These are phyloP conservation scores for Phaedon cochleariae DNA, from an alignment of 2,888 invertebrate genomes.

Conservation along the genomic window DNA sequence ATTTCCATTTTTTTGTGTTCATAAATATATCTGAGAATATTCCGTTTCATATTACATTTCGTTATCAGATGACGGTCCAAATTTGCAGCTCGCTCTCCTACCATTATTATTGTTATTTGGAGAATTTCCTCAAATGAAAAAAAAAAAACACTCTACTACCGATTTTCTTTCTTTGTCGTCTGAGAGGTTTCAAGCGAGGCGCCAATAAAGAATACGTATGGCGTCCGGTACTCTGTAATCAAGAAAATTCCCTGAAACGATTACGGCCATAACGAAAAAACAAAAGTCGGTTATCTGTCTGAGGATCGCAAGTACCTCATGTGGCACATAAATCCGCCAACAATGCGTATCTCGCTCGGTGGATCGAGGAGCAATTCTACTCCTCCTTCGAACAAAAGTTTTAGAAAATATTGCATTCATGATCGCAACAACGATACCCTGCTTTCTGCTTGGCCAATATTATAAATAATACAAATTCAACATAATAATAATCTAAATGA, in stretches of 20 bases:
- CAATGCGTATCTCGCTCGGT: constrained; percentile 9
- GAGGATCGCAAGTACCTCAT: constrained; percentile 11
- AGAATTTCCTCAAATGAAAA: background rate
- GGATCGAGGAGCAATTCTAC: background rate
- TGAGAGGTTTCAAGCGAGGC: background rate
- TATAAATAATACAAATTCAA: no score
- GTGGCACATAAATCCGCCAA: constrained; percentile 11
- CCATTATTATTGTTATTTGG: background rate
- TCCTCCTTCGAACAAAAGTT: no score
- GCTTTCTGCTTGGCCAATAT: no score
- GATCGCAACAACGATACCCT: no score
- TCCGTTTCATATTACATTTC: no score
- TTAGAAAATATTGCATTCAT: no score
- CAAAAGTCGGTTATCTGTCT: constrained; percentile 15
- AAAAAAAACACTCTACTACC: background rate
- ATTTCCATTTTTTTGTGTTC: no score
- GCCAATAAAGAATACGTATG: constrained; percentile 1
- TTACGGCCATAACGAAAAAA: constrained; percentile 10
- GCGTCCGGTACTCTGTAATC: constrained; percentile 8
- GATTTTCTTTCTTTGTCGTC: background rate
- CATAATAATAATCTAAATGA: no score
- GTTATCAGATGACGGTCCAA: no score
- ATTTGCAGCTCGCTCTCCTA: no score
- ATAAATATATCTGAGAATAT: no score
- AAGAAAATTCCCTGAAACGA: constrained; percentile 10